These are phyloP conservation scores for Narcine bancroftii DNA, from an alignment of 2,113 vertebrate species.

Conservation along the genomic window DNA sequence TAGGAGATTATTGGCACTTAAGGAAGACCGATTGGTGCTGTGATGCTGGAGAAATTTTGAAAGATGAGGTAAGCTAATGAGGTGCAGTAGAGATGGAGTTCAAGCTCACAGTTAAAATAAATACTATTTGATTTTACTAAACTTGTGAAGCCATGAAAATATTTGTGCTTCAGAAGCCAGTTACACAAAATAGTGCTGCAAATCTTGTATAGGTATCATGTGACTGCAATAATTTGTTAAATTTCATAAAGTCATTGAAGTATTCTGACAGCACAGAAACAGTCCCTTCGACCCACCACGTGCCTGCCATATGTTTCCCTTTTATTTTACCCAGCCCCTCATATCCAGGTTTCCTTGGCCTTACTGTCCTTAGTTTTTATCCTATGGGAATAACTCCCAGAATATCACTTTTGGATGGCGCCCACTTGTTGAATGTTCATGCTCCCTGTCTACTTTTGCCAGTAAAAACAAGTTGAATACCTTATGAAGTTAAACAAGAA, in stretches of 20 bases:
- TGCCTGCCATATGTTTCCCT: neutral
- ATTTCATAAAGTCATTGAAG: neutral
- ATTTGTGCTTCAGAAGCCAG: neutral
- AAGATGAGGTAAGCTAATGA: slow-evolving; percentile 61
- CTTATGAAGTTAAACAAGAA: too few species aligned
- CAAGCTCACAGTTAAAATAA: neutral
- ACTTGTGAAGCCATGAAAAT: neutral
- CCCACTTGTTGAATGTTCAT: too few species aligned
- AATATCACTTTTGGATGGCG: too few species aligned
- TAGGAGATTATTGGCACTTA: slow-evolving; percentile 70
- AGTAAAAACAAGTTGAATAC: too few species aligned
- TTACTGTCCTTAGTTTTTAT: too few species aligned
- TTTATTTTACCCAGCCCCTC: too few species aligned
- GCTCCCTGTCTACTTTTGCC: too few species aligned
- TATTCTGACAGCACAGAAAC: too few species aligned
- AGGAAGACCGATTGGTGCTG: slow-evolving; percentile 80
- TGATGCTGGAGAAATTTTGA: slow-evolving; percentile 73
- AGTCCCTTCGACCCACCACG: too few species aligned
- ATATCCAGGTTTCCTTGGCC: too few species aligned
- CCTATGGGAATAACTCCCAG: too few species aligned
- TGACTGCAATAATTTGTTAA: neutral
- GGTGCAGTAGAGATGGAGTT: neutral
- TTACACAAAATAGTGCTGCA: neutral
- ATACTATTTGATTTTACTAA: neutral
- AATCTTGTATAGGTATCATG: neutral